Evolutionary conservation across 2,797 vertebrate species (phyloP).

Genomic region (Melanogrammus aeglefinus): DNA sequence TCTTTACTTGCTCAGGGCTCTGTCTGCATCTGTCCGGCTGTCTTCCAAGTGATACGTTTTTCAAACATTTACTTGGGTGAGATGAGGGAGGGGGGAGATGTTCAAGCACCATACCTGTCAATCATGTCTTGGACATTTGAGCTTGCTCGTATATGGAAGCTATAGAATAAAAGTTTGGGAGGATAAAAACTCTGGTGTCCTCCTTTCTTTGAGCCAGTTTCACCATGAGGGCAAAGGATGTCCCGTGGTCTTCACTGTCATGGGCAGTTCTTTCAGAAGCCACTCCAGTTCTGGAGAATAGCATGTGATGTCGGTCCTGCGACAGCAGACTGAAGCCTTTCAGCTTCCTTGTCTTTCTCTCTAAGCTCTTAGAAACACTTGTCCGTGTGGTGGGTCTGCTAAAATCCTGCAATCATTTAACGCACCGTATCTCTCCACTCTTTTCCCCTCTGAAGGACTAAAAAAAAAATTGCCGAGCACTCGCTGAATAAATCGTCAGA

Average conservation of each 20-base stretch:
- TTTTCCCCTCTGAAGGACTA: conserved; percentile 38
- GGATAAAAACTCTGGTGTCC: not conserved
- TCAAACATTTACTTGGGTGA: not conserved
- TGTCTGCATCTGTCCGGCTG: not conserved
- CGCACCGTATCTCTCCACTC: conserved; percentile 36
- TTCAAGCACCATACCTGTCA: too few relatives aligned
- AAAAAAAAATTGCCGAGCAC: conserved; percentile 36
- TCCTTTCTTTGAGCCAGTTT: not conserved
- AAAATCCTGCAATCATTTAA: conserved; percentile 66
- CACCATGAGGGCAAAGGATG: not conserved
- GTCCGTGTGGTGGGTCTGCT: conserved; percentile 47
- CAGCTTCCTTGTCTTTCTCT: conserved; percentile 41
- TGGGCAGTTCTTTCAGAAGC: conserved; percentile 34
- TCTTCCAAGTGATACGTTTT: not conserved
- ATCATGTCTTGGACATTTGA: too few relatives aligned
- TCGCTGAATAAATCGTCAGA: conserved; percentile 61
- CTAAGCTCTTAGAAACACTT: conserved; percentile 59
- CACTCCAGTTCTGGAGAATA: conserved; percentile 56
- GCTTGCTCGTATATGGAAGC: not conserved
- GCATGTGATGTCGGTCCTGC: conserved; percentile 56
- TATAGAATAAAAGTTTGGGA: not conserved
- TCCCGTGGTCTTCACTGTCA: not conserved
- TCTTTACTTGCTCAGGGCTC: not conserved
- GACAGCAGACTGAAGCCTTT: conserved; percentile 44
- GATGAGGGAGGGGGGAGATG: too few relatives aligned